Evolutionary conservation across 2,113 vertebrate species (phyloP).

Genomic region (Aegypius monachus): DNA sequence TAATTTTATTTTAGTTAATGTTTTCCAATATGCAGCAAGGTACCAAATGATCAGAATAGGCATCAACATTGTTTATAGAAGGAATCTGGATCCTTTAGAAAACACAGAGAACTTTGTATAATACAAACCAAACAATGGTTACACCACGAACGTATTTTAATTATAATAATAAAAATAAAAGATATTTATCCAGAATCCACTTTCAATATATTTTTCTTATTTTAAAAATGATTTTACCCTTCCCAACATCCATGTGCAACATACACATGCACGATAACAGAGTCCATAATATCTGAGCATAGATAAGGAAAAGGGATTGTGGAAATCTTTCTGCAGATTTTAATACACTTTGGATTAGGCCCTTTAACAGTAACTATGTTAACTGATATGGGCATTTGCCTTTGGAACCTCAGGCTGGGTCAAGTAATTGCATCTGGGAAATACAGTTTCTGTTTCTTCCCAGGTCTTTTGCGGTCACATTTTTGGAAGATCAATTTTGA

Average conservation of each 20-base stretch:
- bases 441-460: slow-evolving; percentile 4
- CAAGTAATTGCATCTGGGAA: slow-evolving; percentile 26
- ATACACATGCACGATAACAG: not conserved
- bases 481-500: slow-evolving; percentile 41
- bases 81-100: not conserved
- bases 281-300: not conserved
- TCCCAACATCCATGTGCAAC: not conserved
- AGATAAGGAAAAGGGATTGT: not conserved
- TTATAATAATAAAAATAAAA: not conserved
- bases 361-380: not conserved
- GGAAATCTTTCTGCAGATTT: not conserved
- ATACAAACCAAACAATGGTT: not conserved
- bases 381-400: not conserved
- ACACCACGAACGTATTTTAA: not conserved
- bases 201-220: not conserved
- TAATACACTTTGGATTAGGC: not conserved
- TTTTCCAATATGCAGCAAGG: not conserved
- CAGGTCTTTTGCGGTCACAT: not conserved
- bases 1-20: not conserved
- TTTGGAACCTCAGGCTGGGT: not conserved
- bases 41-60: not conserved
- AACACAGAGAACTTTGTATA: not conserved
- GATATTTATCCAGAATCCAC: not conserved
- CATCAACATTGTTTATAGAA: not conserved
- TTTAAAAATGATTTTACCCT: not conserved